phyloP scores from a whole-genome alignment of 2,113 vertebrate species.

The Dromiciops gliroides region DNA sequence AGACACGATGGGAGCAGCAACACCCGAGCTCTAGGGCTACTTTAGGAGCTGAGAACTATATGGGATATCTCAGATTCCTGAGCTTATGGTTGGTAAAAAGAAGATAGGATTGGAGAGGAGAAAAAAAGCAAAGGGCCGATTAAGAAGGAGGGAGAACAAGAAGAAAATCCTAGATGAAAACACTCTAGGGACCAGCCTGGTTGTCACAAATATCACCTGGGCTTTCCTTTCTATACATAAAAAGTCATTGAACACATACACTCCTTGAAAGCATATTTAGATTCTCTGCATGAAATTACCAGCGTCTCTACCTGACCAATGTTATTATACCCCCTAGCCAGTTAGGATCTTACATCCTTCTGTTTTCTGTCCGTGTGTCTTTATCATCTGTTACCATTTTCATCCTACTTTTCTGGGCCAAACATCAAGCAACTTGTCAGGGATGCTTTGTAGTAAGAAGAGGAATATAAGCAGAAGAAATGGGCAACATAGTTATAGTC shows the following conservation, averaged over 20 bases:
- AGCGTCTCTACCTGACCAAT: not conserved
- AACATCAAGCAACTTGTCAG: not conserved
- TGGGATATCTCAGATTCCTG: not conserved
- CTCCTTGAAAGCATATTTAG: not conserved
- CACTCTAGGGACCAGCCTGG: not conserved
- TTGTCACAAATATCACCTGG: not conserved
- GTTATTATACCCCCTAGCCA: not conserved
- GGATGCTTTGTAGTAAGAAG: not conserved
- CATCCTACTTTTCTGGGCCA: not conserved
- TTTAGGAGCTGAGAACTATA: not conserved
- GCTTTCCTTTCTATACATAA: not conserved
- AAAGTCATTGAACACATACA: not conserved
- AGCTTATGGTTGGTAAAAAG: not conserved
- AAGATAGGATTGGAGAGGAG: not conserved
- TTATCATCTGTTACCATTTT: not conserved
- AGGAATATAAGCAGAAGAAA: fast-evolving
- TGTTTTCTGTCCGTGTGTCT: fast-evolving
- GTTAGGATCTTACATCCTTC: not conserved
- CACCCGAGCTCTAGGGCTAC: not conserved
- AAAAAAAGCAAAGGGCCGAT: not conserved
- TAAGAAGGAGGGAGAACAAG: not conserved
- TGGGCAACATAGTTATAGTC: fast-evolving
- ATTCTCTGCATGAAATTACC: not conserved
- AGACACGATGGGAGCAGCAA: not conserved
- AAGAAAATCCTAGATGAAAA: not conserved